phyloP scores from a whole-genome alignment of 1,140 invertebrate species.

The Ips typographus region DNA sequence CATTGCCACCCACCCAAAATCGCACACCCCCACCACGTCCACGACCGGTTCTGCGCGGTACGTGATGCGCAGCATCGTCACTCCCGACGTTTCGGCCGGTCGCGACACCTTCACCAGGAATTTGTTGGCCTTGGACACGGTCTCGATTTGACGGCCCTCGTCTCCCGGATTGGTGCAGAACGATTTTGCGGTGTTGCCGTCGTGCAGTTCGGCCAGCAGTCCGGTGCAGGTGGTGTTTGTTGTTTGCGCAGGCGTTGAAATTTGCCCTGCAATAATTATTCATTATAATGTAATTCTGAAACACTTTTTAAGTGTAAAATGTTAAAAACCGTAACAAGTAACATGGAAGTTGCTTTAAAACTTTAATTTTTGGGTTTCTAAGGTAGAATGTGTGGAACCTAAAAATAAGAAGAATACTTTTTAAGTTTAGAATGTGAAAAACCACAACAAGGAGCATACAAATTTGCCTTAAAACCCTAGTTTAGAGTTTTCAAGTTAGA shows the following conservation, averaged over 20 bases:
- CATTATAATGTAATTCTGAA: conserved; percentile 39
- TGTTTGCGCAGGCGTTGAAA: conserved; percentile 14
- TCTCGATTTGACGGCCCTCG: conserved; percentile 57
- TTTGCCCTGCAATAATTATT: conserved; percentile 35
- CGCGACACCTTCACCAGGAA: conserved; percentile 52
- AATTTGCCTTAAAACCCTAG: too few relatives aligned
- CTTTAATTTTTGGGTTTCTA: not conserved
- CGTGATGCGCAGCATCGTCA: conserved; percentile 46
- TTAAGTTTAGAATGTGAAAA: too few relatives aligned
- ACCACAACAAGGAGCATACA: too few relatives aligned
- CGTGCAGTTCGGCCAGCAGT: conserved; percentile 57
- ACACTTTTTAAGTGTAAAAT: not conserved
- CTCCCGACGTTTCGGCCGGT: not conserved
- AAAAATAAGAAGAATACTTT: too few relatives aligned
- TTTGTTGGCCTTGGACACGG: conserved; percentile 59
- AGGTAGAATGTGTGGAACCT: too few relatives aligned
- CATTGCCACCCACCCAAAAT: conserved; percentile 63
- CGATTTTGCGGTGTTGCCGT: conserved; percentile 57
- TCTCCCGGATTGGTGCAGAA: conserved; percentile 60
- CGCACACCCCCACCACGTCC: conserved; percentile 60
- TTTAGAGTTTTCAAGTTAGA: too few relatives aligned
- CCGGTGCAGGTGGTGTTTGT: conserved; percentile 53
- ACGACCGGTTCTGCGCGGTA: conserved; percentile 57
- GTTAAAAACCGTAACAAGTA: not conserved
- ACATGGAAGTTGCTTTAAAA: not conserved